These are phyloP conservation scores for Procapra przewalskii DNA, from an alignment of 2,113 vertebrate species.

Conservation along the genomic window DNA sequence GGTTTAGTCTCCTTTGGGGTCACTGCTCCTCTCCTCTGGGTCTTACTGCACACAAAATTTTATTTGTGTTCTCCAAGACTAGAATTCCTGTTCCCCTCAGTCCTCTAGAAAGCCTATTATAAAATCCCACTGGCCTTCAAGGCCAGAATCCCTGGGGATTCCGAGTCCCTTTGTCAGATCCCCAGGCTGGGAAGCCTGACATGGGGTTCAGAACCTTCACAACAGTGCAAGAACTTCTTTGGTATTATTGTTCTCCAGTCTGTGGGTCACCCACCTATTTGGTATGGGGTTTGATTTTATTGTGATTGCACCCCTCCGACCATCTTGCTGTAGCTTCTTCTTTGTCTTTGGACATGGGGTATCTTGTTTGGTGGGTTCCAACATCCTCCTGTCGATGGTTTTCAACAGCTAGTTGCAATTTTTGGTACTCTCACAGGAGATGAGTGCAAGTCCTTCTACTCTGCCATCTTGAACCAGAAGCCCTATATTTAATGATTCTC, in stretches of 20 bases:
- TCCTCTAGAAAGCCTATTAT: not conserved
- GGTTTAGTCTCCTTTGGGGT: not conserved
- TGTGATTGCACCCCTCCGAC: not conserved
- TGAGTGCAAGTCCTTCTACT: rapidly evolving
- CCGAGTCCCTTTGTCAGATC: not conserved
- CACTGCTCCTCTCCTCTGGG: not conserved
- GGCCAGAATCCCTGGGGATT: not conserved
- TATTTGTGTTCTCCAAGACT: not conserved
- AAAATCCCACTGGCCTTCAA: not conserved
- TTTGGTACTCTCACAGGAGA: not conserved
- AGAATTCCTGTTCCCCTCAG: not conserved
- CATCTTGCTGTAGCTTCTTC: not conserved
- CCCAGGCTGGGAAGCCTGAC: not conserved
- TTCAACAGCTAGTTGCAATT: not conserved
- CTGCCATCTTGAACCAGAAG: not conserved
- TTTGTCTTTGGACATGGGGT: not conserved
- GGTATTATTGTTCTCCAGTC: not conserved
- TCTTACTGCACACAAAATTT: not conserved
- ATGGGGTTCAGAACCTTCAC: not conserved
- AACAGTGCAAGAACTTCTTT: not conserved
- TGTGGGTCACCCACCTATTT: not conserved
- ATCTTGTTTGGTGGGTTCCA: not conserved
- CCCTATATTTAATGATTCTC: not conserved
- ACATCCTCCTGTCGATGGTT: not conserved
- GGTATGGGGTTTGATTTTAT: not conserved